phyloP scores from a whole-genome alignment of 2,113 vertebrate species.

The Chloropsis hardwickii region DNA sequence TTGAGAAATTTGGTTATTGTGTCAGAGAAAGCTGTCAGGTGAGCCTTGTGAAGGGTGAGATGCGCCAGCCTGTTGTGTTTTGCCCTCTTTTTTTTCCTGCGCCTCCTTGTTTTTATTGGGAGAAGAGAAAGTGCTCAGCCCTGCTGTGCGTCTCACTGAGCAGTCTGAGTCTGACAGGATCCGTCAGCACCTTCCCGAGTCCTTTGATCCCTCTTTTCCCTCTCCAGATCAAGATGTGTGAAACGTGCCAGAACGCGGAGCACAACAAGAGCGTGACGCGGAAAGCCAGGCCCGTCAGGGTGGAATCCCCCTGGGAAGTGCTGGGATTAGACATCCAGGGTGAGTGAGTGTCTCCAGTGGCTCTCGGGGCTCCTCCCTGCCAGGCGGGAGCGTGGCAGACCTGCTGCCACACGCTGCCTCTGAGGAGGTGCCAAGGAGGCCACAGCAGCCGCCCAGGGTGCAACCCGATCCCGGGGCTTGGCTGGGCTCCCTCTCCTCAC shows the following conservation, averaged over 20 bases:
- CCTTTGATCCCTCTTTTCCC: background rate
- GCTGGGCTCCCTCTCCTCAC: background rate
- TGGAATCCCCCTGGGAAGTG: conserved; percentile 85
- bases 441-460: background rate
- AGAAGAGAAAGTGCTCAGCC: background rate
- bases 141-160: background rate
- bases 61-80: background rate
- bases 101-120: fast-evolving
- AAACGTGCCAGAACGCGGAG: conserved; percentile 86
- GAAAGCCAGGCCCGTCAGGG: conserved; percentile 78
- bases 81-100: background rate
- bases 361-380: background rate
- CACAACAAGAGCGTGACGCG: conserved; percentile 77
- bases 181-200: fast-evolving
- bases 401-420: background rate
- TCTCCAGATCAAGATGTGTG: conserved; percentile 87
- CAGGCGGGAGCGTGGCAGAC: background rate
- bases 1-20: background rate
- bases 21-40: background rate
- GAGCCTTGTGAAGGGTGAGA: background rate
- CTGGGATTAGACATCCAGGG: conserved; percentile 77
- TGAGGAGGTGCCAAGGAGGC: background rate
- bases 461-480: background rate
- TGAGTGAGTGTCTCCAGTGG: background rate
- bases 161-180: background rate